Conservation (phyloP, 92 coral and sea anemone genomes). For the Paramuricea clavata region DNA sequence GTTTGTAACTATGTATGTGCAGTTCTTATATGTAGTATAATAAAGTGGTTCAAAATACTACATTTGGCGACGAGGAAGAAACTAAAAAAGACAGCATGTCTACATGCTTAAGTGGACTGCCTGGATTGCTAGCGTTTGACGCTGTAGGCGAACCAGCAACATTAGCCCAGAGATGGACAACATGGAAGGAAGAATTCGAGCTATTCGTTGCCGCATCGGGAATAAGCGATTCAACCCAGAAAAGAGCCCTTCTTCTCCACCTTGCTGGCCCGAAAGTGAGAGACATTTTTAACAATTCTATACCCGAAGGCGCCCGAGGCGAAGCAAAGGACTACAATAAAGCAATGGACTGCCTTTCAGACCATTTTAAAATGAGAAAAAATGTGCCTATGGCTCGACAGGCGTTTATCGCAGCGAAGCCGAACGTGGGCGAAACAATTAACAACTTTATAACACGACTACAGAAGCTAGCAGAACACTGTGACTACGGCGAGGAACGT, state of each 20-base stretch:
- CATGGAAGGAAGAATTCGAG: constrained; percentile 66
- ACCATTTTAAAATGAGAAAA: constrained; percentile 57
- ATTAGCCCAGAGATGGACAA: constrained; percentile 63
- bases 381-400: constrained; percentile 64
- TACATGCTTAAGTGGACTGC: constrained; percentile 69
- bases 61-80: too few species aligned
- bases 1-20: too few species aligned
- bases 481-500: constrained; percentile 59
- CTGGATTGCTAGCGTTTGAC: constrained; percentile 57
- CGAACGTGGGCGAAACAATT: constrained; percentile 54
- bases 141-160: constrained; percentile 71
- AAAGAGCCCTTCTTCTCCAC: constrained; percentile 59
- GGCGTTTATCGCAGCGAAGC: constrained; percentile 47
- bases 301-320: not conserved
- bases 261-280: constrained; percentile 60
- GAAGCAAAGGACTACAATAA: constrained; percentile 31
- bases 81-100: too few species aligned
- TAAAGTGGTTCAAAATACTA: too few species aligned
- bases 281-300: constrained; percentile 1
- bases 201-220: constrained; percentile 61
- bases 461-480: constrained; percentile 58
- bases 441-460: constrained; percentile 61
- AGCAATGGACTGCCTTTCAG: not conserved
- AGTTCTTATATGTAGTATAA: too few species aligned
- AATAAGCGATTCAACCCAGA: constrained; percentile 11